Base-by-base conservation (phyloP, 2,113 vertebrate genomes). In the Cryptomyrus ogoouensis region DNA sequence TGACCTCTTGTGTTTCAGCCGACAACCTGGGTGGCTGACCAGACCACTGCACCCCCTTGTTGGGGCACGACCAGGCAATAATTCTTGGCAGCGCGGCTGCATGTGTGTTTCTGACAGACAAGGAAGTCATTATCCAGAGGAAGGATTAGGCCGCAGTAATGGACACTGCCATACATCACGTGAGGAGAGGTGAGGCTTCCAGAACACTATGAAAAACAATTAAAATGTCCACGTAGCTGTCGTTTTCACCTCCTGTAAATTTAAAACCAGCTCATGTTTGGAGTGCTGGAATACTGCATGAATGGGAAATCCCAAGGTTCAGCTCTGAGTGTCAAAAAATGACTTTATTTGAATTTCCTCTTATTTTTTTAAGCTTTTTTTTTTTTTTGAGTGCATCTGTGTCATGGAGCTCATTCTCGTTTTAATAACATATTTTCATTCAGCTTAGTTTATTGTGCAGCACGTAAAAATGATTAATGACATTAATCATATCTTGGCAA, bases 401-500 rank as follows among this genome's bases (percentile, higher is more conserved):
- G 53, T 58, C 53, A 44, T 24, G 19, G 13, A 58, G 17, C 19
- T 56, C 24, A 58, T 42, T 88, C 53, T 87, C 84, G n/a, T 88
- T 39, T 88, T 80, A 80, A 80, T n/a, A 39, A 80, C 74, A 19
- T 80, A 42, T 80, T 80, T 80, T 80, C 74, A 88, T 93, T 94
- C 91, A 83, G 90, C 19, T 91, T 92, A 92, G 90, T 94, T 95
- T 95, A 95, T 93, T 95, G 93, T 91, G 93, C 92, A 92, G 89
- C 91, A 94, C 92, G 91, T 95, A 94, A 93, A 44, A 84, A 84
- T 84, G 42, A 84, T 84, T 47, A 94, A 94, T 94, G 91, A 91
- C 91, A 93, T 92, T 89, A 92, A 90, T 93, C 94, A 95, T 94
- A 94, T 94, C 91, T 95, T 95, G 95, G 95, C 95, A 95, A 95